These are phyloP conservation scores for Epinephelus malabaricus DNA, from an alignment of 2,797 vertebrate genomes.

Conservation along the genomic window DNA sequence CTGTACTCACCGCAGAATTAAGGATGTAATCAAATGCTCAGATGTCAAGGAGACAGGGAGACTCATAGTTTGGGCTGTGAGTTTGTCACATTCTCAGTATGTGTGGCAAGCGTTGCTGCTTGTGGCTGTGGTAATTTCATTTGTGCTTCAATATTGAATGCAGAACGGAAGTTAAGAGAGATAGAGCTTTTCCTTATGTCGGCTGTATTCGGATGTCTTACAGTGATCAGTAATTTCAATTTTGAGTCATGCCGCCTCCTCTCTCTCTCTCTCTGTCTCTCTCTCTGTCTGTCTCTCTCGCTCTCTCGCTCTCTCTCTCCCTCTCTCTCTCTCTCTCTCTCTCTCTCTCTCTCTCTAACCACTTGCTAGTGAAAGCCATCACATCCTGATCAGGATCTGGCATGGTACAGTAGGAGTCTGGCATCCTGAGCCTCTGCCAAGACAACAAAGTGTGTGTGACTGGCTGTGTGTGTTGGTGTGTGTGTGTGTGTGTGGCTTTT, in stretches of 20 bases:
- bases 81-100: conserved; percentile 57
- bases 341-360: not conserved
- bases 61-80: conserved; percentile 58
- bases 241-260: conserved; percentile 21
- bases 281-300: too few species aligned
- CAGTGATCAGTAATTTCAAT: conserved; percentile 39
- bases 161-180: conserved; percentile 15
- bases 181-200: conserved; percentile 4
- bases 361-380: conserved; percentile 17
- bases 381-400: conserved; percentile 31
- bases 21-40: conserved; percentile 65
- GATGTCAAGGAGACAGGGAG: conserved; percentile 73
- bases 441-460: conserved; percentile 4
- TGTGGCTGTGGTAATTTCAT: conserved; percentile 45
- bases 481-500: not conserved
- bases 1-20: conserved; percentile 58
- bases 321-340: not conserved
- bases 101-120: conserved; percentile 11
- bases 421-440: conserved; percentile 27
- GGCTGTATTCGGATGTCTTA: conserved; percentile 5
- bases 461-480: conserved; percentile 8
- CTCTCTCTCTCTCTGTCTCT: not conserved
- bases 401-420: not conserved
- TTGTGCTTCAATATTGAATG: conserved; percentile 14
- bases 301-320: too few species aligned